A percentile compares a stretch with the other conserved stretches of the same genome.
Conservation (phyloP, 1,140 invertebrate genomes). For the Linepithema humile region DNA sequence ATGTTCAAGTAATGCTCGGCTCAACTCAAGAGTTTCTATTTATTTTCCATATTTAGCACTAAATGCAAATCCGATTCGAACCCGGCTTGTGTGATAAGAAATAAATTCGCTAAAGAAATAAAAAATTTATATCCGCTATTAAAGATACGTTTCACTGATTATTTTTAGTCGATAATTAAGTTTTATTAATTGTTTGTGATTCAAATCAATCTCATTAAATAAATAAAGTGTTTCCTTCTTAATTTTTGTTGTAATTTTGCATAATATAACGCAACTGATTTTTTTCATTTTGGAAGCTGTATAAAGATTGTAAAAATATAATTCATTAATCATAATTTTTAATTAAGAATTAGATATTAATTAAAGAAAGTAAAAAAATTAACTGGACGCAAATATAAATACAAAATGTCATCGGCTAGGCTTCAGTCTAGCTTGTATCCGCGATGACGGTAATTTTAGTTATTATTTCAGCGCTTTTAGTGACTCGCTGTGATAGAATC, state of each 20-base stretch:
- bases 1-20: neutral
- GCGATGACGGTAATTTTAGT: constrained; percentile 9
- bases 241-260: neutral
- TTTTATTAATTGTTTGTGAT: neutral
- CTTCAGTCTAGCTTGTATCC: neutral
- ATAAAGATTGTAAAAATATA: neutral
- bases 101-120: too few species aligned
- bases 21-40: neutral
- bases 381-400: neutral
- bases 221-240: neutral
- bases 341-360: neutral
- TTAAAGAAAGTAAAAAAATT: neutral
- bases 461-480: constrained; percentile 59
- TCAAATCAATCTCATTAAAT: neutral
- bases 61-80: neutral
- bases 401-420: neutral
- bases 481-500: neutral
- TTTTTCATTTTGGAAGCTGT: neutral
- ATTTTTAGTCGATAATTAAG: neutral
- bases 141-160: neutral
- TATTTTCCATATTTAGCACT: neutral
- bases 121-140: neutral
- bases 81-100: neutral
- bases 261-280: neutral
- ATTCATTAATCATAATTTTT: neutral